phyloP scores from a whole-genome alignment of 2,888 invertebrate species.

The Eledone cirrhosa region DNA sequence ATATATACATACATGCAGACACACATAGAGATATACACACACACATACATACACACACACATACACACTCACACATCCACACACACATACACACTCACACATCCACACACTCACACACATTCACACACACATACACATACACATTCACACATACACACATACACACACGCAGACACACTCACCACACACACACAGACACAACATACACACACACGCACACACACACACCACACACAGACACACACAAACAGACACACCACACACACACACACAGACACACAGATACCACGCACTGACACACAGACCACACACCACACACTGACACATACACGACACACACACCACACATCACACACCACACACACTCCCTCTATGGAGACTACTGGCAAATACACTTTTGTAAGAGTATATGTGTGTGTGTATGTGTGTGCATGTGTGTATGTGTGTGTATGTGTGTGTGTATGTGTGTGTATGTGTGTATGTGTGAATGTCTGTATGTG shows the following conservation, averaged over 20 bases:
- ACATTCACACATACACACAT: background rate
- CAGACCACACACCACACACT: too few relatives aligned
- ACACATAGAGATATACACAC: background rate
- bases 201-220: too few relatives aligned
- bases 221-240: too few relatives aligned
- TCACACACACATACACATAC: background rate
- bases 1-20: background rate
- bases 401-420: background rate
- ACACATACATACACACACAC: background rate
- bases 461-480: background rate
- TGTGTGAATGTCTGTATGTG: background rate
- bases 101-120: too few relatives aligned
- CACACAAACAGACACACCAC: too few relatives aligned
- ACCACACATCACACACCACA: too few relatives aligned
- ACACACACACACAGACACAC: too few relatives aligned
- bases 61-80: too few relatives aligned
- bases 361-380: background rate
- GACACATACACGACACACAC: too few relatives aligned
- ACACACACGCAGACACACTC: background rate
- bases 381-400: background rate
- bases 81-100: too few relatives aligned
- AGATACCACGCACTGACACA: too few relatives aligned
- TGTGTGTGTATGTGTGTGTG: background rate
- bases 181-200: too few relatives aligned
- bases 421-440: background rate